These are phyloP conservation scores for Elegia similella DNA, from an alignment of 2,888 invertebrate genomes.

Conservation along the genomic window DNA sequence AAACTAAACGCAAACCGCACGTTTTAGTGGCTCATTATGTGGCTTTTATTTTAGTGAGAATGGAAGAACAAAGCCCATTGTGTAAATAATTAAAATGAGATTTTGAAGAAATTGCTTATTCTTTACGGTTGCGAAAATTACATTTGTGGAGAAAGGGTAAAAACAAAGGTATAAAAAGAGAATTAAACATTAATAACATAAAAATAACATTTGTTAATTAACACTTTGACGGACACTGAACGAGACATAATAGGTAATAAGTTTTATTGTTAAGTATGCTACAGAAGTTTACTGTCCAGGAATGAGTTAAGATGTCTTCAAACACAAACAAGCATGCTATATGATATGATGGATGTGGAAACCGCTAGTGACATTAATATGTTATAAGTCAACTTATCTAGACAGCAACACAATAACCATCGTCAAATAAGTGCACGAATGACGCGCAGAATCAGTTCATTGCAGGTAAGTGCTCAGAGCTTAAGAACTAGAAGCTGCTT, in stretches of 20 bases:
- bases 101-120: conserved; percentile 22
- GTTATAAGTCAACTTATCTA: not conserved
- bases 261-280: too few species aligned
- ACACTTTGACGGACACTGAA: too few species aligned
- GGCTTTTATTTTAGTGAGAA: conserved; percentile 39
- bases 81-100: conserved; percentile 30
- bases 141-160: not conserved
- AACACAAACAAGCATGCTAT: too few species aligned
- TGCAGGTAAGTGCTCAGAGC: too few species aligned
- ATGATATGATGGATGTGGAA: too few species aligned
- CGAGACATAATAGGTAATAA: too few species aligned
- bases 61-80: conserved; percentile 44
- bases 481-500: too few species aligned
- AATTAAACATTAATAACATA: not conserved
- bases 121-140: not conserved
- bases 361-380: not conserved
- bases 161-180: not conserved
- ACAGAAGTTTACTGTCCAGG: too few species aligned
- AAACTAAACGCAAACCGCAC: conserved; percentile 44
- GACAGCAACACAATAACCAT: not conserved
- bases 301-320: too few species aligned
- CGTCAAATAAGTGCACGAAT: not conserved
- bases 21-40: conserved; percentile 35
- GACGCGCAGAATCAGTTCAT: not conserved
- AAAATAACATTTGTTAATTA: not conserved